Percentiles rank a stretch among this genome's conserved stretches.
phyloP scores from a whole-genome alignment of 2,888 invertebrate genomes.

The Scaptomyza cyrtandrae region DNA sequence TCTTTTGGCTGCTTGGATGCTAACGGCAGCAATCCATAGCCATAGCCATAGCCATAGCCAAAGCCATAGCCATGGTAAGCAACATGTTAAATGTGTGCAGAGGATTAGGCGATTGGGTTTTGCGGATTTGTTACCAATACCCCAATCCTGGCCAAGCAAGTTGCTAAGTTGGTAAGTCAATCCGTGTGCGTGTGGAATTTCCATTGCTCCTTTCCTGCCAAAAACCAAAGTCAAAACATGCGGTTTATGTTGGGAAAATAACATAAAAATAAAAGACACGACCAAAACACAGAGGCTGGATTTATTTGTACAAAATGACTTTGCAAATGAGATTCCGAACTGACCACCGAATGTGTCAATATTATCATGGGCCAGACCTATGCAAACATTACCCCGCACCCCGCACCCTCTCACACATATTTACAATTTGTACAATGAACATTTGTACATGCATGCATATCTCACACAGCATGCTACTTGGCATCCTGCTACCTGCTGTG shows the following conservation, averaged over 20 bases:
- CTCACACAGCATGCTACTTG: conserved; percentile 34
- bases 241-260: conserved; percentile 52
- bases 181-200: conserved; percentile 57
- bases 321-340: conserved; percentile 81
- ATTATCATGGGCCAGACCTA: conserved; percentile 72
- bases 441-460: conserved; percentile 1
- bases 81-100: conserved; percentile 68
- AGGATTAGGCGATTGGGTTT: conserved; percentile 45
- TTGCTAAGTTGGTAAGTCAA: conserved; percentile 81
- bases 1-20: conserved; percentile 50
- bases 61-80: conserved; percentile 35
- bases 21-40: conserved; percentile 18
- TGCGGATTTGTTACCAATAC: conserved; percentile 8
- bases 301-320: conserved; percentile 83
- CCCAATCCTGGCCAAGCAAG: conserved; percentile 52
- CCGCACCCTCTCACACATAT: conserved; percentile 2
- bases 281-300: conserved; percentile 60
- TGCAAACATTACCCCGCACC: conserved; percentile 59
- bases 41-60: conserved; percentile 8
- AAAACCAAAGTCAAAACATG: conserved; percentile 79
- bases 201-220: conserved; percentile 29
- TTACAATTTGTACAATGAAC: neutral
- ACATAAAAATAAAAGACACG: conserved; percentile 24
- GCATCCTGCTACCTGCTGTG: conserved; percentile 56
- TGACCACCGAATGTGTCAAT: conserved; percentile 78